Conservation (phyloP, 2,888 invertebrate genomes). For the Andrena hattorfiana region DNA sequence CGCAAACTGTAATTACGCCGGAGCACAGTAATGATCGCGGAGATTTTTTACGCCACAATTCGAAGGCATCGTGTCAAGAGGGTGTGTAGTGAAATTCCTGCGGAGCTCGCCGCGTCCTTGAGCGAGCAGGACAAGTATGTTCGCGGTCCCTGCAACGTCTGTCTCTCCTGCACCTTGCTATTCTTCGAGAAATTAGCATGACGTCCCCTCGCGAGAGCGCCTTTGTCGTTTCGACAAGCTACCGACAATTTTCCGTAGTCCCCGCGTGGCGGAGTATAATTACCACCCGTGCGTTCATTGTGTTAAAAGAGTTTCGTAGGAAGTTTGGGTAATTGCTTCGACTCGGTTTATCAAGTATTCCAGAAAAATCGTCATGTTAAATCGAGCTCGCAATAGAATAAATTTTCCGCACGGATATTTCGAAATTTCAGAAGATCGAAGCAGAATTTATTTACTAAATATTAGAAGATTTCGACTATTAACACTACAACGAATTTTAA, state of each 20-base stretch:
- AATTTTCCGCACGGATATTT: no score
- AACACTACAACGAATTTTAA: no score
- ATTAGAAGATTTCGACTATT: no score
- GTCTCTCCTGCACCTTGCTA: neutral
- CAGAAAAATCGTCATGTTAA: no score
- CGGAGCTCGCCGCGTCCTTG: neutral
- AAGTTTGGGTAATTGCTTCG: no score
- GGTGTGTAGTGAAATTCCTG: neutral
- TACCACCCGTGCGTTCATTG: slow-evolving; percentile 1
- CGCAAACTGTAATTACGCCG: neutral
- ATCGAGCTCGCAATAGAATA: no score
- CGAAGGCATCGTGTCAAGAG: neutral
- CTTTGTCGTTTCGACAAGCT: slow-evolving; percentile 3
- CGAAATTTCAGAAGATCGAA: no score
- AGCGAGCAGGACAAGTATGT: neutral
- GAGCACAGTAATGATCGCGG: no score
- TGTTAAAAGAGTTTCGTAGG: no score
- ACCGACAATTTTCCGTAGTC: slow-evolving; percentile 10
- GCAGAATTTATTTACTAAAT: no score
- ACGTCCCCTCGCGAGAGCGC: slow-evolving; percentile 3
- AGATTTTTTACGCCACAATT: neutral
- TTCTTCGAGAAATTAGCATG: slow-evolving; percentile 1
- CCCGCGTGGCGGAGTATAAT: slow-evolving; percentile 3
- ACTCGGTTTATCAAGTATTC: no score
- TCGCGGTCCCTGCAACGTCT: neutral